Evolutionary conservation across 2,888 invertebrate genomes (phyloP), one percentile per base, ranked within the genome.

Genomic region (Heterodera filipjevi): DNA sequence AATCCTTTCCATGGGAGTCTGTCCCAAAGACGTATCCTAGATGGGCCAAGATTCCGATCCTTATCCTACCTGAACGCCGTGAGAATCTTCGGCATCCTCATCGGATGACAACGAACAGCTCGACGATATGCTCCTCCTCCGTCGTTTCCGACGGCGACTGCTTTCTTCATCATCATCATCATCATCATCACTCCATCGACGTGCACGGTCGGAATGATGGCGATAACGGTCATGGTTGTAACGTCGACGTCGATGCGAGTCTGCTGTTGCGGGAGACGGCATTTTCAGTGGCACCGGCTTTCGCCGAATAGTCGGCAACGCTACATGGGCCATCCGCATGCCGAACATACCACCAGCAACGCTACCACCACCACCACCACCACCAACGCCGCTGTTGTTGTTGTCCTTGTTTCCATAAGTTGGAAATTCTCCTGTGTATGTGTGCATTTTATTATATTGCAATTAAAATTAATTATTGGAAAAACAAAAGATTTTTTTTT

Each of bases 301-400:
- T 2, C 59, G 59, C 12, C 73, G 64, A 59, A 75, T 75, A 14
- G 22, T 19, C 44, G 75, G 75, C 66, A 75, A 32, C 44, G 75
- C 30, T 3, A n/a, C 5, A 12, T 27, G 8, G n/a, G 59, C 59
- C 64, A 66, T 75, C 22, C 75, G 39, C 16, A 35, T 75, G 19
- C 75, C 75, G 68, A 75, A 75, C 46, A 75, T 12, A 19, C 75
- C 75, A 14, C 32, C 14, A 12, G 19, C 22, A 16, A 8, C 27
- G 33, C 22, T 33, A 10, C 27, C 12, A 12, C 8, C 16, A 16
- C 12, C 19, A 49, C 49, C 49, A n/a, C 75, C 33, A 16, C 14
- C 32, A 27, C 22, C 32, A 1, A 19, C 8, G 16, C 35, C 27
- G 27, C 59, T 27, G 22, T 27, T 59, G 59, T n/a, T 59, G 3